Percentiles rank a stretch among this genome's conserved stretches.
Evolutionary conservation across 2,797 vertebrate genomes (phyloP).

Genomic region (Monodelphis domestica): DNA sequence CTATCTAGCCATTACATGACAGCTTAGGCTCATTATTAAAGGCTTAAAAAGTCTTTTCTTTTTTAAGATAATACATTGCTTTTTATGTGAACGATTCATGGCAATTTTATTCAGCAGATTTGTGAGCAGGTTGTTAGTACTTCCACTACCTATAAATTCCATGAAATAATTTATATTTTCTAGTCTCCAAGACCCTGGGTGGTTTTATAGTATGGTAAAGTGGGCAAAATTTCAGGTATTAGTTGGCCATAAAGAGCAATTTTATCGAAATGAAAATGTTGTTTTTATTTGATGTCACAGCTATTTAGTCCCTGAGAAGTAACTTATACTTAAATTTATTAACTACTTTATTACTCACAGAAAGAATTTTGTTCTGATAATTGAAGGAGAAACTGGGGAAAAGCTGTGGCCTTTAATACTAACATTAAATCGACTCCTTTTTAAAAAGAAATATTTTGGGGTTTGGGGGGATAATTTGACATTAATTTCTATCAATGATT

Average conservation of each 20-base stretch:
- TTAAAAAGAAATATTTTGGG: neutral
- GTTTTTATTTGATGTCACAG: conserved; percentile 17
- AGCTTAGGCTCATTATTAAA: neutral
- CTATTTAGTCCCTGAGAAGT: neutral
- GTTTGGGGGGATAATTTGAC: neutral
- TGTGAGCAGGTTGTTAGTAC: conserved; percentile 14
- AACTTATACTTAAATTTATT: conserved; percentile 27
- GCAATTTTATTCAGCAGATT: conserved; percentile 14
- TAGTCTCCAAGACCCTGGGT: neutral
- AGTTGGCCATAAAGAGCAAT: neutral
- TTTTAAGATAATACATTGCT: neutral
- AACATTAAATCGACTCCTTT: neutral
- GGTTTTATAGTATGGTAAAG: neutral
- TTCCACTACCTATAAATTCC: neutral
- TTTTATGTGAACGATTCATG: conserved; percentile 44
- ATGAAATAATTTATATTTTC: neutral
- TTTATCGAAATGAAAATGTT: conserved; percentile 50
- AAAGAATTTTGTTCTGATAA: conserved; percentile 28
- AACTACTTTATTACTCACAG: neutral
- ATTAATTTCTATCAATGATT: neutral
- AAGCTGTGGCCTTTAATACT: conserved; percentile 17
- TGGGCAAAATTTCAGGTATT: neutral
- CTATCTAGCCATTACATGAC: neutral
- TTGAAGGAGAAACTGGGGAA: neutral
- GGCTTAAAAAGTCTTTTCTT: conserved; percentile 20